Evolutionary conservation across 2,888 invertebrate genomes (phyloP).

Genomic region (Parapristionchus giblindavisi): DNA sequence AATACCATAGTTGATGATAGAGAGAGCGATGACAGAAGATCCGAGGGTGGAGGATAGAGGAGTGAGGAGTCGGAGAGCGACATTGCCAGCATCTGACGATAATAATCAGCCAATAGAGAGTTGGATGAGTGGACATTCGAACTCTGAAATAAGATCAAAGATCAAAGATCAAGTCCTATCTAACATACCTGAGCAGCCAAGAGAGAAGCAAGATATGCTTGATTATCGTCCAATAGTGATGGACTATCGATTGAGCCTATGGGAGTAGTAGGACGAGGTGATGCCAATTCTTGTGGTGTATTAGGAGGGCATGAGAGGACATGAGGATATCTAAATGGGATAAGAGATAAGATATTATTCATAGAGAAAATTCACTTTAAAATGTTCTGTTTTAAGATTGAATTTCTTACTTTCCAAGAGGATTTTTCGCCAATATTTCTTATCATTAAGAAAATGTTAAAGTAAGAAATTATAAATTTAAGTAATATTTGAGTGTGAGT

Average conservation of each 20-base stretch:
- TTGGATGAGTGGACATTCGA: slow-evolving; percentile 14
- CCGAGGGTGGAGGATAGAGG: slow-evolving; percentile 2
- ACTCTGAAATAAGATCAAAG: slow-evolving; percentile 13
- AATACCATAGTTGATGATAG: background rate
- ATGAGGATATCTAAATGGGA: slow-evolving; percentile 5
- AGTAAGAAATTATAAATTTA: no score
- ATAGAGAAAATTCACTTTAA: no score
- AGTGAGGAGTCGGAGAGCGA: slow-evolving; percentile 26
- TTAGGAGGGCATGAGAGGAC: no score
- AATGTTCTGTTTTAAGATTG: no score
- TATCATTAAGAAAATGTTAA: no score
- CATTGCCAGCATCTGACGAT: slow-evolving; percentile 32
- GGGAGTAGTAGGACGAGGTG: no score
- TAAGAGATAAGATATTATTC: slow-evolving; percentile 14
- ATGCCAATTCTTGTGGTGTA: no score
- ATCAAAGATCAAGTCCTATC: slow-evolving; percentile 7
- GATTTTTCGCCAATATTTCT: no score
- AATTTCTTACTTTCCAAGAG: no score
- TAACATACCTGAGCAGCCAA: slow-evolving; percentile 14
- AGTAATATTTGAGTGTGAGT: slow-evolving; percentile 4
- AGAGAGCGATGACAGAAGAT: background rate
- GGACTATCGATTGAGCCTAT: no score
- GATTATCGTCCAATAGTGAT: slow-evolving; percentile 31
- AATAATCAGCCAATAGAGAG: slow-evolving; percentile 26
- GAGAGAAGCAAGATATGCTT: slow-evolving; percentile 28